Percentiles rank a stretch among this genome's conserved stretches.
These are phyloP conservation scores for Ectemnius lituratus DNA, from an alignment of 2,888 invertebrate species.

Conservation along the genomic window DNA sequence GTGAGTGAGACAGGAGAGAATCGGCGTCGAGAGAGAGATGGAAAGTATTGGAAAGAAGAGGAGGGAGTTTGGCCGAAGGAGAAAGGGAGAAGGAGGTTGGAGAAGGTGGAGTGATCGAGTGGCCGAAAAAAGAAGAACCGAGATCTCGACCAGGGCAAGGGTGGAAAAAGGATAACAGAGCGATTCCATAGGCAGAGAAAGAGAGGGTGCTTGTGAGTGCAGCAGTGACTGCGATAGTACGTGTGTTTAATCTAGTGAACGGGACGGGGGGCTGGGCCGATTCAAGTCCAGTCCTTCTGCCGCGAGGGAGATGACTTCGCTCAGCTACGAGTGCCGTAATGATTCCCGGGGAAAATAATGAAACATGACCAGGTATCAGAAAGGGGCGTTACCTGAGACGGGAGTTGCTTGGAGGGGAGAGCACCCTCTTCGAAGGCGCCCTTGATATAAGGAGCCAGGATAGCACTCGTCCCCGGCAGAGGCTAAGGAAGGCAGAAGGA, in stretches of 20 bases:
- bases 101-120: slow-evolving; percentile 35
- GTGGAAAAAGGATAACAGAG: slow-evolving; percentile 20
- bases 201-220: slow-evolving; percentile 29
- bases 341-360: slow-evolving; percentile 73
- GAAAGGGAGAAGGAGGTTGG: background rate
- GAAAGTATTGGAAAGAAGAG: background rate
- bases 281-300: slow-evolving; percentile 56
- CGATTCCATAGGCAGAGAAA: slow-evolving; percentile 15
- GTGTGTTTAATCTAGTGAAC: slow-evolving; percentile 59
- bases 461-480: slow-evolving; percentile 49
- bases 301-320: slow-evolving; percentile 65
- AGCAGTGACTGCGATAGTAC: slow-evolving; percentile 17
- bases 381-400: slow-evolving; percentile 66
- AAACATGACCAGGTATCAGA: slow-evolving; percentile 72
- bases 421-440: slow-evolving; percentile 57
- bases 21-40: background rate
- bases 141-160: slow-evolving; percentile 3
- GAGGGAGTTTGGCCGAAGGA: background rate
- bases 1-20: slow-evolving; percentile 1
- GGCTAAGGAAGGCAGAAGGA: slow-evolving; percentile 55
- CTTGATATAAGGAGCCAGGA: slow-evolving; percentile 62
- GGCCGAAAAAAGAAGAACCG: slow-evolving; percentile 28
- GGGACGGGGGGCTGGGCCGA: slow-evolving; percentile 51
- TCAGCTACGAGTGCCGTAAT: slow-evolving; percentile 61
- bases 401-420: slow-evolving; percentile 26